These are phyloP conservation scores for Melanerpes aurifrons DNA, from an alignment of 2,113 vertebrate species.

Conservation along the genomic window DNA sequence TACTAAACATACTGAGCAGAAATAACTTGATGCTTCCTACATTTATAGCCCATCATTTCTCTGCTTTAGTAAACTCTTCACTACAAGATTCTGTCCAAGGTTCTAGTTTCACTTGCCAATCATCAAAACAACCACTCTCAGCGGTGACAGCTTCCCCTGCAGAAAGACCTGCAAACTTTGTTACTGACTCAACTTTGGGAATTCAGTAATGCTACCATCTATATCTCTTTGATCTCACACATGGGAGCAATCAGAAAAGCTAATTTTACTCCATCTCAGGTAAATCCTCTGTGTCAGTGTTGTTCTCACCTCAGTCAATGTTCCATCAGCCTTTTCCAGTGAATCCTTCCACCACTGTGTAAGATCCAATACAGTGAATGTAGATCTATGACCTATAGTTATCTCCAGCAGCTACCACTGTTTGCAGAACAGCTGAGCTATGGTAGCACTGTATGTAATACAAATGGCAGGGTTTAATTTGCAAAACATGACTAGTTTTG, in stretches of 20 bases:
- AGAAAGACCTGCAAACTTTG: background rate
- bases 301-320: background rate
- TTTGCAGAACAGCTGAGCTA: background rate
- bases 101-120: background rate
- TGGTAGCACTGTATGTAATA: background rate
- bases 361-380: background rate
- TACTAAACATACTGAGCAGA: background rate
- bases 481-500: background rate
- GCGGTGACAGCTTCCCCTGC: background rate
- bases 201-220: background rate
- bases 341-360: background rate
- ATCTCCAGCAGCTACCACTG: background rate
- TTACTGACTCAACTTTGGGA: background rate
- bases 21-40: background rate
- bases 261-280: background rate
- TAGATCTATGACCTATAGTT: fast-evolving
- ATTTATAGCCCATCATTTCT: background rate
- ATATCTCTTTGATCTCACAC: background rate
- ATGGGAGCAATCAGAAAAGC: background rate
- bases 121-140: background rate
- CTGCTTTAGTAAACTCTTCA: background rate
- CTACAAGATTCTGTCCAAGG: background rate
- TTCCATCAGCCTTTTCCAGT: background rate
- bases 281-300: background rate
- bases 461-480: background rate